These are phyloP conservation scores for Latrodectus geometricus DNA, from an alignment of 1,140 invertebrate species.

Conservation along the genomic window DNA sequence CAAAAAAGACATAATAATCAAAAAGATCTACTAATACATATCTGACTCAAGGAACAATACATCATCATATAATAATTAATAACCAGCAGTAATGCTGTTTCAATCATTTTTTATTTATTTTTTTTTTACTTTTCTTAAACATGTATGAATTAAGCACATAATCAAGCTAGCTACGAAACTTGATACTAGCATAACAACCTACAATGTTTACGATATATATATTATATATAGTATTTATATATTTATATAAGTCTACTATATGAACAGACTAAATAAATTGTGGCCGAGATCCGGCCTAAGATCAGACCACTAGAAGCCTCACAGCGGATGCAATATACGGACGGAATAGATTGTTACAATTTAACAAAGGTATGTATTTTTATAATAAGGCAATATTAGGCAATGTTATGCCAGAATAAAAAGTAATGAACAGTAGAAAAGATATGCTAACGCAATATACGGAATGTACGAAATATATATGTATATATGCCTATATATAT, in stretches of 20 bases:
- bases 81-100: constrained; percentile 8
- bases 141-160: constrained; percentile 52
- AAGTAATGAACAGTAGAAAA: constrained; percentile 56
- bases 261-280: constrained; percentile 55
- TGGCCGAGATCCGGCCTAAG: constrained; percentile 26
- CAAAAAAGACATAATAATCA: constrained; percentile 46
- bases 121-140: constrained; percentile 7
- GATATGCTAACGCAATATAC: constrained; percentile 55
- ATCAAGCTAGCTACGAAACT: constrained; percentile 52
- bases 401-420: constrained; percentile 38
- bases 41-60: constrained; percentile 48
- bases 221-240: constrained; percentile 40
- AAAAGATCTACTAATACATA: constrained; percentile 54
- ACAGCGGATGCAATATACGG: constrained; percentile 46
- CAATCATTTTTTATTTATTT: constrained; percentile 1
- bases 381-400: constrained; percentile 56
- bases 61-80: constrained; percentile 38
- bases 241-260: constrained; percentile 59
- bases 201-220: constrained; percentile 56
- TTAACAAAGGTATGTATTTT: constrained; percentile 54
- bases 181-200: constrained; percentile 53
- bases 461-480: constrained; percentile 58
- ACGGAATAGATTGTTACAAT: constrained; percentile 52
- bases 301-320: constrained; percentile 25
- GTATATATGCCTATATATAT: constrained; percentile 48